These are phyloP conservation scores for Drosophila kurseongensis DNA, from an alignment of 1,140 invertebrate genomes.

Conservation along the genomic window DNA sequence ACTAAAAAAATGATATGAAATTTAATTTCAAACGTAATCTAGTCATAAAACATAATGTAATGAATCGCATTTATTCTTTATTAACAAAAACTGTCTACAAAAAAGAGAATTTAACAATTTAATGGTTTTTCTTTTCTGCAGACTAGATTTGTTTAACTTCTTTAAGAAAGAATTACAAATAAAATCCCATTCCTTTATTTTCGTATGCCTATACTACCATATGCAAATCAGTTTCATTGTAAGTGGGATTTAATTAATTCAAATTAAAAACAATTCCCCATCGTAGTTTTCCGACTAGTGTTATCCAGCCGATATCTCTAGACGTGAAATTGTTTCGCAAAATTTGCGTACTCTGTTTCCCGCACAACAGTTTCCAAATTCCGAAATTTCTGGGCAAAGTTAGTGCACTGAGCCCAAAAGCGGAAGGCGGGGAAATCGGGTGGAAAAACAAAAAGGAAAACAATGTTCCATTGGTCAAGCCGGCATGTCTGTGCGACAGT, in stretches of 20 bases:
- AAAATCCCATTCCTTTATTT: no score
- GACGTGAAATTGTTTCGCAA: slow-evolving; percentile 26
- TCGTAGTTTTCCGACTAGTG: slow-evolving; percentile 5
- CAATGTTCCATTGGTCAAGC: slow-evolving; percentile 60
- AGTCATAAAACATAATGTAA: no score
- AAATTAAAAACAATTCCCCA: slow-evolving; percentile 1
- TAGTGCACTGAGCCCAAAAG: slow-evolving; percentile 9
- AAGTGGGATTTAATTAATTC: slow-evolving; percentile 12
- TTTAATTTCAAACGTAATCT: no score
- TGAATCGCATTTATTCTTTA: no score
- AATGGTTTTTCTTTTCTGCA: no score
- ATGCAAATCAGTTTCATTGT: no score
- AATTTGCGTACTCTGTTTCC: slow-evolving; percentile 27
- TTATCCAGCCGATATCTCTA: slow-evolving; percentile 14
- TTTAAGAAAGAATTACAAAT: no score
- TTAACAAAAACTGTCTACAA: no score
- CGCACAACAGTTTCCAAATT: slow-evolving; percentile 33
- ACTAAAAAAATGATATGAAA: no score
- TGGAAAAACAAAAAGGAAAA: slow-evolving; percentile 45
- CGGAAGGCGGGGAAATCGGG: slow-evolving; percentile 20
- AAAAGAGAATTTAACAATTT: no score
- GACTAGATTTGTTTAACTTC: no score
- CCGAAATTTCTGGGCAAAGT: slow-evolving; percentile 29
- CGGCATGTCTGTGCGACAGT: slow-evolving; percentile 68
- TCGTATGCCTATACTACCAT: no score